phyloP scores from a whole-genome alignment of 37 sponge, comb jelly and placozoan genomes.

The Oscarella lobularis region DNA sequence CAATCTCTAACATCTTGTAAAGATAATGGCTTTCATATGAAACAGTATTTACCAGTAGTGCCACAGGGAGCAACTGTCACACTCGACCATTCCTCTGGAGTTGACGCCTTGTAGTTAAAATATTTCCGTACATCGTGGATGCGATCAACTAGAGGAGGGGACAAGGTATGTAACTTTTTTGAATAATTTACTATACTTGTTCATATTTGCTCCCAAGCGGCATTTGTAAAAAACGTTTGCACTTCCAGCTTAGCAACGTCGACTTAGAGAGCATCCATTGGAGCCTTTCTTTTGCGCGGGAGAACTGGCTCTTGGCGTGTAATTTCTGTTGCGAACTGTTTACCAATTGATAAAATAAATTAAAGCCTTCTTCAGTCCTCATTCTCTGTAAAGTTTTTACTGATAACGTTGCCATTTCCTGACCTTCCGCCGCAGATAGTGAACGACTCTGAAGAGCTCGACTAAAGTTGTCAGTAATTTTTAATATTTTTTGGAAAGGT shows the following conservation, averaged over 20 bases:
- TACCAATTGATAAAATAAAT: not conserved
- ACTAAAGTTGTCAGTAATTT: constrained; percentile 57
- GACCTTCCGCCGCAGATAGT: constrained; percentile 38
- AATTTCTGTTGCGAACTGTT: not conserved
- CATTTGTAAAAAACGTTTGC: constrained; percentile 5
- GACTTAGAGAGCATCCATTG: too few species aligned
- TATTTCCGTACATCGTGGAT: too few species aligned
- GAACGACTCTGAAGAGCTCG: constrained; percentile 34
- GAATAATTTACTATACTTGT: too few species aligned
- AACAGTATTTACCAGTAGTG: too few species aligned
- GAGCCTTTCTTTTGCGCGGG: constrained; percentile 21
- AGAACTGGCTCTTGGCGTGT: constrained; percentile 9
- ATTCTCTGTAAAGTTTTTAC: constrained; percentile 29
- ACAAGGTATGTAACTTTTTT: too few species aligned
- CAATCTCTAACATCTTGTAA: too few species aligned
- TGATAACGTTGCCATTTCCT: constrained; percentile 35
- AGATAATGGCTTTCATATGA: too few species aligned
- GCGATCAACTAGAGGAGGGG: too few species aligned
- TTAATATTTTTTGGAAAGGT: constrained; percentile 36
- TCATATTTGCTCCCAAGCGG: too few species aligned
- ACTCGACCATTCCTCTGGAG: too few species aligned
- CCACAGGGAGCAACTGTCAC: too few species aligned
- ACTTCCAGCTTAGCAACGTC: constrained; percentile 10
- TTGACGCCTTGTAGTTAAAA: too few species aligned
- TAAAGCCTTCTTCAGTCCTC: constrained; percentile 28